Evolutionary conservation across 2,888 invertebrate species (phyloP), one percentile per base, ranked within the genome.

Genomic region (Endotricha flammealis): DNA sequence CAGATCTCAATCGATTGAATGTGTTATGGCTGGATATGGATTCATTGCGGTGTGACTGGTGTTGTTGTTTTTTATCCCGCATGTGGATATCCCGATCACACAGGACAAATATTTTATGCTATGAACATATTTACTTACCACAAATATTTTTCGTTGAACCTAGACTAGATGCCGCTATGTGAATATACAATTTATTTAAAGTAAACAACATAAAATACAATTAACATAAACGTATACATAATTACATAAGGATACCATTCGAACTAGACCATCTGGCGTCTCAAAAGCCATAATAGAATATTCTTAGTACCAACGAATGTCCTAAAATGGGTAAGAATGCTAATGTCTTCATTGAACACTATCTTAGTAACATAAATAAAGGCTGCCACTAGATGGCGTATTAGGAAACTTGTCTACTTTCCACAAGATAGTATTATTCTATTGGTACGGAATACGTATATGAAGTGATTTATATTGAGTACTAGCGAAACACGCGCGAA

Each of bases 341-440:
- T 73, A 71, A 76, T 74, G 70, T 68, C 72, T 73, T 70, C 70
- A 75, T 76, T 64, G 68, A 54, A 42, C 53, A 50, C 44, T 50
- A 49, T 53, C 32, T 32, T 23, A 24, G 7, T 14, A 16, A 33
- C 32, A 33, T 53, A 54, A 39, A 48, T 54, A 56, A 60, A 50
- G 25, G 32, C 25, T 16, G 32, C 24, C 32, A 25, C 39, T 20
- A 29, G 32, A 20, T 12, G 27, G 14, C 27, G 25, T 33, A 33
- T 33, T 33, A 33, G 32, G 32, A 33, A 33, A 33, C 32, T 33
- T 33, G 32, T 16, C 10, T 16, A 25, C 32, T 33, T 33, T 33
- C 32, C 32, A 33, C 16, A 13, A 23, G 9, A 13, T 8, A 32
- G 22, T 32, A 22, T 4, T 23, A 32, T 32, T 32, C 23, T n/a